phyloP scores from a whole-genome alignment of 1,140 invertebrate genomes.

The Contarinia nasturtii region DNA sequence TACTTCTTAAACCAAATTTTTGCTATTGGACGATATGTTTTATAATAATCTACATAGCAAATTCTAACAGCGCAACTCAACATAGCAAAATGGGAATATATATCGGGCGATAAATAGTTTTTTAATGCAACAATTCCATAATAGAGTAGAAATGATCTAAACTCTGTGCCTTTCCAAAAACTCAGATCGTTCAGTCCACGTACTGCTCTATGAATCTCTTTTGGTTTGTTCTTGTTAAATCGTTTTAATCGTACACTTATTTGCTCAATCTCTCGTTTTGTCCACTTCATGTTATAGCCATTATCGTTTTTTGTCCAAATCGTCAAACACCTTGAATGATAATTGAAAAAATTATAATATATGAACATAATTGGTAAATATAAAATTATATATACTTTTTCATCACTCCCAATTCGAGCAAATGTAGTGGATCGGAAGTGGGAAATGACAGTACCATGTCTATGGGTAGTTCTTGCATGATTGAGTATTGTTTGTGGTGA shows the following conservation, averaged over 20 bases:
- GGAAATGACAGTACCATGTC: constrained; percentile 13
- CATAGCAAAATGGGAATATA: constrained; percentile 3
- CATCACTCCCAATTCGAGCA: constrained; percentile 12
- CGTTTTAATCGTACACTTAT: background rate
- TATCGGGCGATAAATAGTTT: constrained; percentile 1
- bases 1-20: too few relatives aligned
- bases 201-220: constrained; percentile 1
- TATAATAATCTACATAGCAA: background rate
- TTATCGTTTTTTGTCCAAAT: constrained; percentile 5
- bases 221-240: background rate
- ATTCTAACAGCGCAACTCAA: constrained; percentile 1
- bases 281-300: constrained; percentile 3
- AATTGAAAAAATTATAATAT: background rate
- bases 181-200: constrained; percentile 1
- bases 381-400: constrained; percentile 7
- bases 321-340: background rate
- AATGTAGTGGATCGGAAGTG: constrained; percentile 10
- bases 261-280: background rate
- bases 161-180: constrained; percentile 5
- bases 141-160: constrained; percentile 4
- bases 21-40: too few relatives aligned
- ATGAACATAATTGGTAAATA: background rate
- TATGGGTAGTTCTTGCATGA: constrained; percentile 6
- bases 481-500: constrained; percentile 10
- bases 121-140: constrained; percentile 2